Percentiles rank a stretch among this genome's conserved stretches.
phyloP scores from a whole-genome alignment of 2,888 invertebrate genomes.

The Myopa tessellatipennis region DNA sequence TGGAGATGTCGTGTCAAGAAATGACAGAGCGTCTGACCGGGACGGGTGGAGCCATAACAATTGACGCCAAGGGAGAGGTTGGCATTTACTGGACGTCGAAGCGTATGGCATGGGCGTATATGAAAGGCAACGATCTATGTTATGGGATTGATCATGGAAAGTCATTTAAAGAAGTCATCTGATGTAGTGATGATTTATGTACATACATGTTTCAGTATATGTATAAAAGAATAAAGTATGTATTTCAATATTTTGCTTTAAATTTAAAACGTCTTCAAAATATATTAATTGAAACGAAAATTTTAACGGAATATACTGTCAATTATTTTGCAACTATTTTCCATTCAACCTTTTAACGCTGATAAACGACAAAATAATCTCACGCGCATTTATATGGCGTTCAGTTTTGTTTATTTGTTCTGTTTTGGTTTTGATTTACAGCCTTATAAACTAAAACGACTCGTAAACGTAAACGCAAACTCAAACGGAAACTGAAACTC shows the following conservation, averaged over 20 bases:
- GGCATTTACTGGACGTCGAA: conserved; percentile 77
- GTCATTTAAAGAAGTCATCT: conserved; percentile 46
- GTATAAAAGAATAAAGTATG: not conserved
- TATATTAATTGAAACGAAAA: no score
- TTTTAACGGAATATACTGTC: no score
- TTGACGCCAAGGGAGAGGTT: conserved; percentile 75
- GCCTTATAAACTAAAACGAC: no score
- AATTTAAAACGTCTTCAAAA: not conserved
- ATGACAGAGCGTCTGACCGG: conserved; percentile 78
- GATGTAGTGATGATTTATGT: not conserved
- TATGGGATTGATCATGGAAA: conserved; percentile 74
- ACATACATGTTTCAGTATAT: not conserved
- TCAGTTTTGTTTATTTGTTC: not conserved
- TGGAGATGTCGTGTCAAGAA: conserved; percentile 72
- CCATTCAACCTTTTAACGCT: conserved; percentile 18
- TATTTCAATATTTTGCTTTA: not conserved
- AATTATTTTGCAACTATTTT: not conserved
- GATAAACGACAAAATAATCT: conserved; percentile 9
- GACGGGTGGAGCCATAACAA: conserved; percentile 79
- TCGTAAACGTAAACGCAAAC: no score
- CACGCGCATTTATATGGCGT: conserved; percentile 2
- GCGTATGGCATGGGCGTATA: conserved; percentile 78
- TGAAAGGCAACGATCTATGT: conserved; percentile 68
- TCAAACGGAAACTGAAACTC: no score
- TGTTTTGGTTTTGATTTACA: not conserved